Percentiles rank a stretch among this genome's conserved stretches.
phyloP scores from a whole-genome alignment of 1,140 invertebrate genomes.

The Hyposmocoma kahamanoa region DNA sequence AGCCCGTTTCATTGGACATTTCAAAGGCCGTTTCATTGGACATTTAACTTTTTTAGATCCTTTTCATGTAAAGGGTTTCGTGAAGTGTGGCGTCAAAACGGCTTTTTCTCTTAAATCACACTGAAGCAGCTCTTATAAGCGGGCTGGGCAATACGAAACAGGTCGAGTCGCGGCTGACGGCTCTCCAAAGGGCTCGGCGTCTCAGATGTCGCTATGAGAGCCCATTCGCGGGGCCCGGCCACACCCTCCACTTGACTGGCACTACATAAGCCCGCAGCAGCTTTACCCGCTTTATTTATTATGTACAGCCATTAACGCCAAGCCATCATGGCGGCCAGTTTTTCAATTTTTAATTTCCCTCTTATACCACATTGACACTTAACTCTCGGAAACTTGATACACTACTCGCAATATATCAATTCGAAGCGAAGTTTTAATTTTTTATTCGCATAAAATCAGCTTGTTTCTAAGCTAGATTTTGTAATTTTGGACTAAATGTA shows the following conservation, averaged over 20 bases:
- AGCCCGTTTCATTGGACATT: too few relatives aligned
- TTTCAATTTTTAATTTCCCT: slow-evolving; percentile 70
- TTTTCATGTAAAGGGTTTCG: slow-evolving; percentile 31
- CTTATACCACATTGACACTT: slow-evolving; percentile 47
- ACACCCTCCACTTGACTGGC: slow-evolving; percentile 66
- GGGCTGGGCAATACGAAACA: slow-evolving; percentile 67
- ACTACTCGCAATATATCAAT: too few relatives aligned
- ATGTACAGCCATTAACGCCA: slow-evolving; percentile 70
- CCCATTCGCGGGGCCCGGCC: slow-evolving; percentile 61
- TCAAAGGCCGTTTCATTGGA: too few relatives aligned
- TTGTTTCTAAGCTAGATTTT: too few relatives aligned
- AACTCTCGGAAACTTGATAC: too few relatives aligned
- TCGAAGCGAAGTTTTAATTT: too few relatives aligned
- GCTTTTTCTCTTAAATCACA: slow-evolving; percentile 67
- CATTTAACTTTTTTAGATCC: slow-evolving; percentile 17
- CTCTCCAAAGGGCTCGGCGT: slow-evolving; percentile 60
- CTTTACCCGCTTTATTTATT: slow-evolving; percentile 65
- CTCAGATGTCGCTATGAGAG: slow-evolving; percentile 68
- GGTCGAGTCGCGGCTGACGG: slow-evolving; percentile 46
- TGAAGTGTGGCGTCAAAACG: slow-evolving; percentile 47
- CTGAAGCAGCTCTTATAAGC: slow-evolving; percentile 59
- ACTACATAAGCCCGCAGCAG: slow-evolving; percentile 68
- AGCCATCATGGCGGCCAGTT: slow-evolving; percentile 64
- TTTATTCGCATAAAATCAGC: too few relatives aligned
- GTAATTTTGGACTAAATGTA: too few relatives aligned